These are phyloP conservation scores for Ophion slaviceki DNA, from an alignment of 2,888 invertebrate genomes.

Conservation along the genomic window DNA sequence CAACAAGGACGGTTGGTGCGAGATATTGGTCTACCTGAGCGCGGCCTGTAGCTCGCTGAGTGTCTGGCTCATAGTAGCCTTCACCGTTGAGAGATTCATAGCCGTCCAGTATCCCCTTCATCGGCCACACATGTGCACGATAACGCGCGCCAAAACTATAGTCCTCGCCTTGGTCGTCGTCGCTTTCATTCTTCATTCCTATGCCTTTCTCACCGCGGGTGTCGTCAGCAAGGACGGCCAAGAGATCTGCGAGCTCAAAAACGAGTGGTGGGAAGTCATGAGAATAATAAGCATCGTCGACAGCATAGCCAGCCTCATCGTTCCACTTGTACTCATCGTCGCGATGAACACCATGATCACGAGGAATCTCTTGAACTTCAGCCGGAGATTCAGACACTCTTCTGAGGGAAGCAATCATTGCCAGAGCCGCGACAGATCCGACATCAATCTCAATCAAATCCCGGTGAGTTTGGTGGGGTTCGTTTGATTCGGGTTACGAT, in stretches of 20 bases:
- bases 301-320: conserved; percentile 86
- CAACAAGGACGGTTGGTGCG: conserved; percentile 86
- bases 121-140: conserved; percentile 86
- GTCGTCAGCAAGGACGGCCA: conserved; percentile 78
- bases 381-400: conserved; percentile 82
- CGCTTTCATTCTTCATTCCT: conserved; percentile 83
- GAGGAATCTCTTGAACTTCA: conserved; percentile 84
- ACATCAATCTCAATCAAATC: conserved; percentile 83
- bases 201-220: conserved; percentile 84
- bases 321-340: conserved; percentile 86
- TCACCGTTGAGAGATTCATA: conserved; percentile 89
- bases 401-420: conserved; percentile 77
- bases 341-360: conserved; percentile 88
- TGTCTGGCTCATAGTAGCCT: conserved; percentile 89
- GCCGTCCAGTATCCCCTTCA: conserved; percentile 87
- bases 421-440: conserved; percentile 80
- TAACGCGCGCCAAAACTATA: conserved; percentile 86
- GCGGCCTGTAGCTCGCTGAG: conserved; percentile 87
- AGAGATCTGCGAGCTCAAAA: conserved; percentile 84
- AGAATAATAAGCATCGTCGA: conserved; percentile 86
- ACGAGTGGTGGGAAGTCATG: conserved; percentile 85
- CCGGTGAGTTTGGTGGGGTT: conserved; percentile 80
- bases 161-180: conserved; percentile 83
- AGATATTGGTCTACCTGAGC: conserved; percentile 84
- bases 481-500: no score